phyloP scores from a whole-genome alignment of 2,888 invertebrate species.

The Sarcophaga subvicina region DNA sequence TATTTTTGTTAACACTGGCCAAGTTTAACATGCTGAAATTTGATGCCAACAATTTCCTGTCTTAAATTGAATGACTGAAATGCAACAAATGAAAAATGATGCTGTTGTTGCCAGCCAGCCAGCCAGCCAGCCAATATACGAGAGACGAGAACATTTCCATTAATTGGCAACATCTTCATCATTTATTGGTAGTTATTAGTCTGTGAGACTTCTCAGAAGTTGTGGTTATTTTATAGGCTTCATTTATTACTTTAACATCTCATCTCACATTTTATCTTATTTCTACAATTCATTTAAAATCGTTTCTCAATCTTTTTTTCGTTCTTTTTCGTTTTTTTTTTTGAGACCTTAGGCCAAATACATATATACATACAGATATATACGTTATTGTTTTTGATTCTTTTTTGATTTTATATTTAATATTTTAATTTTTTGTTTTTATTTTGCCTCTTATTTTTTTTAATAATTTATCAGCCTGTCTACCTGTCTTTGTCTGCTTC shows the following conservation, averaged over 20 bases:
- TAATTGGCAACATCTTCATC: slow-evolving; percentile 61
- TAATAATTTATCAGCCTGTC: slow-evolving; percentile 3
- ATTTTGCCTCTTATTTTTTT: slow-evolving; percentile 13
- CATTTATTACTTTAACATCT: slow-evolving; percentile 53
- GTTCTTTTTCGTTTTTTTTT: neutral
- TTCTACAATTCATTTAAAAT: slow-evolving; percentile 55
- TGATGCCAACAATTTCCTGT: slow-evolving; percentile 66
- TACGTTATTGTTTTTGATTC: slow-evolving; percentile 34
- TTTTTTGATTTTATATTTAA: slow-evolving; percentile 1
- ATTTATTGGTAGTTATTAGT: slow-evolving; percentile 1
- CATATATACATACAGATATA: neutral
- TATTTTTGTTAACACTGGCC: slow-evolving; percentile 18
- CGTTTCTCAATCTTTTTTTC: slow-evolving; percentile 2
- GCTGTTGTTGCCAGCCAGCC: slow-evolving; percentile 35
- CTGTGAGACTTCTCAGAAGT: slow-evolving; percentile 24
- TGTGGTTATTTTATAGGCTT: slow-evolving; percentile 34
- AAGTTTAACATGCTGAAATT: slow-evolving; percentile 45
- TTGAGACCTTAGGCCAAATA: slow-evolving; percentile 46
- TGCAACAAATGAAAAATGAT: slow-evolving; percentile 10
- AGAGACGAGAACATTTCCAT: slow-evolving; percentile 17
- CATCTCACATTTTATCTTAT: slow-evolving; percentile 61
- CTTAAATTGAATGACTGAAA: slow-evolving; percentile 27
- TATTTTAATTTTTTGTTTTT: slow-evolving; percentile 36
- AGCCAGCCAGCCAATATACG: neutral
- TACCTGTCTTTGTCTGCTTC: slow-evolving; percentile 34